Evolutionary conservation across 2,888 invertebrate genomes (phyloP), one percentile per base, ranked within the genome.

Genomic region (Perithous albicinctus): DNA sequence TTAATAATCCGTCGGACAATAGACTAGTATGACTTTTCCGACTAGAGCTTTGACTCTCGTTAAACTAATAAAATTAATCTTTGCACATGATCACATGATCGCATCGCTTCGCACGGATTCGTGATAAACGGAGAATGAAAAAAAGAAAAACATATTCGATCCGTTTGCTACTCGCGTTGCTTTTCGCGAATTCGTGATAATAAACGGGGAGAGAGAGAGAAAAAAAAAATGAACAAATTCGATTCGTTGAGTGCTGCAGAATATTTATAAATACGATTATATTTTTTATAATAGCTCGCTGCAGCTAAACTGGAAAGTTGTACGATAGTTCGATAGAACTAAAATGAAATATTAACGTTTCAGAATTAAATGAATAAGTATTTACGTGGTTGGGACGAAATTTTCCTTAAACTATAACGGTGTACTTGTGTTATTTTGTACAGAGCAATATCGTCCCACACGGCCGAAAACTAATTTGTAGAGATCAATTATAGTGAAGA

Each of bases 261-360:
- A 81, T 78, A 81, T 81, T 78, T 78, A 81, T 81, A 78, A 74
- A 81, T 78, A 75, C 51, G 20, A 78, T 56, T 78, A 81, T 80
- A 80, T 81, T 77, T 81, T 77, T 81, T 81, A 77, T 79, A 77
- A 35, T 73, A 81, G 29, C 70, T 18, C 2, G 32, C 32, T n/a
- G n/a, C n/a, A n/a, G 56, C 18, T 59, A 7, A 59, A 32, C n/a
- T n/a, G 18, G 32, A 8, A 35, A 63, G 35, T 43, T 69, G 67
- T 79, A 74, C 29, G 70, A 81, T 69, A 73, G 67, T 73, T 73
- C 67, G 67, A 73, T 73, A 38, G 61, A 67, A 23, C 59, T 20
- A 59, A 79, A 75, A n/a, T n/a, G n/a, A 64, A 77, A 73, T 61
- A 46, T 46, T 38, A 56, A 63, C 15, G 15, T 41, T 67, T n/a